Evolutionary conservation across 1,140 invertebrate species (phyloP).

Genomic region (Bombus pascuorum): DNA sequence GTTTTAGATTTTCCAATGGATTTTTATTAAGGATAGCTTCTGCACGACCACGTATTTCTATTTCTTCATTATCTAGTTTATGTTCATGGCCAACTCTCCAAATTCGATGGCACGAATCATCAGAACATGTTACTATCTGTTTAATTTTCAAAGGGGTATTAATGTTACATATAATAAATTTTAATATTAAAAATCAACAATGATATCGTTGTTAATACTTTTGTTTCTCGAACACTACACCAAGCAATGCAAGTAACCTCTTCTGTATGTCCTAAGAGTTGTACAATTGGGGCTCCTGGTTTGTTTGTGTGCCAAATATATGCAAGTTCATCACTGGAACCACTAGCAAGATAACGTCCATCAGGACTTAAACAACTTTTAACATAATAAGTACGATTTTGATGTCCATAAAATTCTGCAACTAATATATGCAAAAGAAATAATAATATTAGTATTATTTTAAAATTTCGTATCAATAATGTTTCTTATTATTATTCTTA

Average conservation of each 20-base stretch:
- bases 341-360: slow-evolving; percentile 90
- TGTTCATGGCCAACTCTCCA: slow-evolving; percentile 87
- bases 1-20: slow-evolving; percentile 51
- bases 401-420: slow-evolving; percentile 85
- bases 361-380: slow-evolving; percentile 91
- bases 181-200: neutral
- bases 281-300: slow-evolving; percentile 85
- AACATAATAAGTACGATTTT: slow-evolving; percentile 91
- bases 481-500: slow-evolving; percentile 60
- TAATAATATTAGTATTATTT: neutral
- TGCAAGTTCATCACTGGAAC: slow-evolving; percentile 91
- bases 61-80: slow-evolving; percentile 80
- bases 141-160: slow-evolving; percentile 50
- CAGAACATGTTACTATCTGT: slow-evolving; percentile 90
- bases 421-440: slow-evolving; percentile 64
- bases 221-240: slow-evolving; percentile 83
- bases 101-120: slow-evolving; percentile 89
- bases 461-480: neutral
- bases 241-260: slow-evolving; percentile 94
- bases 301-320: slow-evolving; percentile 91
- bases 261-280: slow-evolving; percentile 88
- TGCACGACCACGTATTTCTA: slow-evolving; percentile 83
- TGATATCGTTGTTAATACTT: slow-evolving; percentile 73
- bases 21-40: slow-evolving; percentile 76
- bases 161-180: neutral